Evolutionary conservation across 2,888 invertebrate species (phyloP).

Genomic region (Hermaeophaga mercurialis): DNA sequence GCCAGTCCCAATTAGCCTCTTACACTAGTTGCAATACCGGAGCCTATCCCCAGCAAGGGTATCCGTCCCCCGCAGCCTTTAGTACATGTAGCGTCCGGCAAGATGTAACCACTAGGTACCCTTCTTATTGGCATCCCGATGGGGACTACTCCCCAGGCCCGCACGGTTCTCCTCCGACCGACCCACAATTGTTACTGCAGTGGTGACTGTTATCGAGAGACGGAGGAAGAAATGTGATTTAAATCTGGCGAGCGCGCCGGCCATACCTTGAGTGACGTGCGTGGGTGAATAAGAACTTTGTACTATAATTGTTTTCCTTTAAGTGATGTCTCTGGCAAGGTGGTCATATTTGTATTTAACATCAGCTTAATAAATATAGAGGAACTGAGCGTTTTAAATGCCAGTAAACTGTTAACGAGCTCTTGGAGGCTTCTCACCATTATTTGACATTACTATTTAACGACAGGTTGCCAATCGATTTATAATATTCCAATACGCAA

Average conservation of each 20-base stretch:
- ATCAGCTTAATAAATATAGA: too few relatives aligned
- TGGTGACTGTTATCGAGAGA: conserved; percentile 53
- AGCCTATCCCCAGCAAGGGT: conserved; percentile 36
- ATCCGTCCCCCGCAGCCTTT: conserved; percentile 56
- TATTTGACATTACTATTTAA: too few relatives aligned
- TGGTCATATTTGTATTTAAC: not conserved
- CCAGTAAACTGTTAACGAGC: too few relatives aligned
- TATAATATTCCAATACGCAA: too few relatives aligned
- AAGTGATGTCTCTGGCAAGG: conserved; percentile 17
- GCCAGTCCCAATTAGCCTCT: conserved; percentile 45
- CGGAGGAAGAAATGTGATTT: conserved; percentile 39
- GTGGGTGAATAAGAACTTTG: conserved; percentile 6
- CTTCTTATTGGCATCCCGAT: conserved; percentile 55
- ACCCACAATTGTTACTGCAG: conserved; percentile 53
- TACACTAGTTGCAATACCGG: conserved; percentile 48
- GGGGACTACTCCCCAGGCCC: conserved; percentile 53
- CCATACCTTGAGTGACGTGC: conserved; percentile 2
- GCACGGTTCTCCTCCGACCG: conserved; percentile 52
- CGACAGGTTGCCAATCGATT: too few relatives aligned
- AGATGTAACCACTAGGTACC: conserved; percentile 50
- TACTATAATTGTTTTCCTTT: conserved; percentile 18
- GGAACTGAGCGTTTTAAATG: too few relatives aligned
- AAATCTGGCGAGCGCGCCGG: conserved; percentile 15
- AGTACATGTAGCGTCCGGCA: conserved; percentile 62
- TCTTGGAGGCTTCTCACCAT: too few relatives aligned